Conservation (phyloP, 2,888 invertebrate species). For the Meta bourneti region DNA sequence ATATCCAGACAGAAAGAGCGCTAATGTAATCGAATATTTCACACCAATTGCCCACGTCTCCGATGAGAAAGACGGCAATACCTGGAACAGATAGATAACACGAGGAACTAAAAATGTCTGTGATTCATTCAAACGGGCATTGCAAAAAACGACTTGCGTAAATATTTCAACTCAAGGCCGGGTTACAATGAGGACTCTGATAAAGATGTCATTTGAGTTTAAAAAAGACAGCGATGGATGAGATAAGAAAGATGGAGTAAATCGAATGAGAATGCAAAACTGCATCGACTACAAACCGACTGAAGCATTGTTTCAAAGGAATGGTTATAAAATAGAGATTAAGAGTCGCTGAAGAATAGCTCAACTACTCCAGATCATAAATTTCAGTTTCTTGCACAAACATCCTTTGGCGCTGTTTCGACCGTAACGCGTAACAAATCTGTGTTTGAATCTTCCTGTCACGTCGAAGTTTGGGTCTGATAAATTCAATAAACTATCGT, state of each 20-base stretch:
- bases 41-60: background rate
- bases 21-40: background rate
- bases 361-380: background rate
- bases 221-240: background rate
- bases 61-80: background rate
- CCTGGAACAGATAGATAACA: background rate
- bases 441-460: too few species aligned
- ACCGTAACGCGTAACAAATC: too few species aligned
- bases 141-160: slow-evolving; percentile 10
- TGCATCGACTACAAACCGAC: background rate
- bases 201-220: slow-evolving; percentile 20
- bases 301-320: background rate
- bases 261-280: background rate
- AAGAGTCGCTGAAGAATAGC: background rate
- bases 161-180: background rate
- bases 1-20: background rate
- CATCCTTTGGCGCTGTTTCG: too few species aligned
- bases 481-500: too few species aligned
- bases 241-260: background rate
- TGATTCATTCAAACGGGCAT: slow-evolving; percentile 12
- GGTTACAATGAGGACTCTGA: slow-evolving; percentile 15
- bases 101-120: background rate
- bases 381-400: background rate
- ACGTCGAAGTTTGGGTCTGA: too few species aligned
- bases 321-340: background rate